Evolutionary conservation across 2,888 invertebrate genomes (phyloP), one percentile per base, ranked within the genome.

Genomic region (Latrodectus hesperus): DNA sequence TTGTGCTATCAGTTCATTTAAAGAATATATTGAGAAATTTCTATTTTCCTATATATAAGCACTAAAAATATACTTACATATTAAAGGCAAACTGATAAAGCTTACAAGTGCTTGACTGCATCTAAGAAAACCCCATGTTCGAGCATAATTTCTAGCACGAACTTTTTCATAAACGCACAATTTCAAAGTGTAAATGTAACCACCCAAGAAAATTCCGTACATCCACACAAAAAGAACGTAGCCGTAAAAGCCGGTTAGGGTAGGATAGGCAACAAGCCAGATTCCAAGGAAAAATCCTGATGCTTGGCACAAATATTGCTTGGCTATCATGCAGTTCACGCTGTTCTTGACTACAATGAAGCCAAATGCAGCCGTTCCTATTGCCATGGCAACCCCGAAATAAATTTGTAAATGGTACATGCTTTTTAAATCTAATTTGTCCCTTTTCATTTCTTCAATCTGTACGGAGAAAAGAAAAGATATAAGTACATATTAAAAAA

Each of bases 161-260:
- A 97, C 96, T 88, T 96, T 94, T 92, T 97, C 96, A 92, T 96
- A 96, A 0, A 96, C 96, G 93, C 96, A 97, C 95, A 97, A 96
- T 93, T 97, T 97, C 89, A 97, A 93, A 75, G 96, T 95, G 92
- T 97, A 97, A 92, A 96, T 96, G 93, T 97, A 97, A 9, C 96
- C 96, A 75, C 97, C 97, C 92, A 96, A 96, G 92, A 96, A 96
- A 91, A 97, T 95, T 76, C 96, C 96, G 89, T 93, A 93, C n/a
- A 91, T 90, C 91, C 91, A 91, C 9, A 90, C 90, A 85, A 91
- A 92, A 26, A 91, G 89, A 17, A 92, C 96, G 96, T 91, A 96
- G 94, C 96, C 96, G 96, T 86, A 77, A 71, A 89, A 90, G 65
- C 89, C 96, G 92, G 96, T 95, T 11, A 97, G 95, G 89, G 95